These are phyloP conservation scores for Centropus bengalensis DNA, from an alignment of 2,113 vertebrate species.

Conservation along the genomic window DNA sequence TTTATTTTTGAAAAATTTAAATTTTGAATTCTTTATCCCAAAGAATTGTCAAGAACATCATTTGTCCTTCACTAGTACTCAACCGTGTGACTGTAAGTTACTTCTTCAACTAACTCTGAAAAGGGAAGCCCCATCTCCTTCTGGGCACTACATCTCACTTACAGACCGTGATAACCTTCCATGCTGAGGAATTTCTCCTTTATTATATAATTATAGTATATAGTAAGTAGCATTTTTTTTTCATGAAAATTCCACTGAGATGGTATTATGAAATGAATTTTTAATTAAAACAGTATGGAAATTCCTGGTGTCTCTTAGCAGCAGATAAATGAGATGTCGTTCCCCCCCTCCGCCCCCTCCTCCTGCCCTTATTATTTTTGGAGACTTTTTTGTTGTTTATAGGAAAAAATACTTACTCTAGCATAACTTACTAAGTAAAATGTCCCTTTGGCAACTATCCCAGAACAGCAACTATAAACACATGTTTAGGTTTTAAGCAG, in stretches of 20 bases:
- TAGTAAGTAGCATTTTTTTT: background rate
- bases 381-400: conserved; percentile 1
- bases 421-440: conserved; percentile 55
- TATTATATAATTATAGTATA: background rate
- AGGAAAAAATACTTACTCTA: background rate
- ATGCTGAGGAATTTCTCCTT: background rate
- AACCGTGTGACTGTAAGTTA: background rate
- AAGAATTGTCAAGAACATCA: fast-evolving
- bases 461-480: conserved; percentile 73
- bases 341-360: background rate
- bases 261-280: background rate
- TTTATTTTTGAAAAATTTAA: too few species aligned
- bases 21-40: background rate
- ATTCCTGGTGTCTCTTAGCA: background rate
- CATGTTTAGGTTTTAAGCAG: conserved; percentile 73
- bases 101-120: background rate
- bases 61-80: background rate
- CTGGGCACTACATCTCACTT: background rate
- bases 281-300: background rate
- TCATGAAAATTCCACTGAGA: background rate
- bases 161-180: background rate
- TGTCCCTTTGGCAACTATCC: conserved; percentile 54
- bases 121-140: background rate
- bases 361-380: background rate
- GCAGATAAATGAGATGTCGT: background rate